Percentiles rank a stretch among this genome's conserved stretches.
Evolutionary conservation across 2,888 invertebrate species (phyloP).

Genomic region (Opisthograptis luteolata): DNA sequence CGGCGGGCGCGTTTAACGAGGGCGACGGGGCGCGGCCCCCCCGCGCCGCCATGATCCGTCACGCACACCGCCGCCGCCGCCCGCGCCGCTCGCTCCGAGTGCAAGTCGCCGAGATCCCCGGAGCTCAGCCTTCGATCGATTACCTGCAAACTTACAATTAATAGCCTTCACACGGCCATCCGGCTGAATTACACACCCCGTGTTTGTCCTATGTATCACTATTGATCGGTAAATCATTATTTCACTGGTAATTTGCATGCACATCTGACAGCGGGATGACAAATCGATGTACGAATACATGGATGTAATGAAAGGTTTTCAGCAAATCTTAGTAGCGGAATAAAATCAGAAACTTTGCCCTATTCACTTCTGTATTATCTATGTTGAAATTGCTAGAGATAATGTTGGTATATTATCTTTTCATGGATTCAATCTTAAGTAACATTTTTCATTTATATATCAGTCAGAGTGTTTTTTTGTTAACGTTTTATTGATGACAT

Average conservation of each 20-base stretch:
- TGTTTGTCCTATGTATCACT: conserved; percentile 59
- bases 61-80: conserved; percentile 67
- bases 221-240: conserved; percentile 56
- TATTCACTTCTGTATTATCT: conserved; percentile 9
- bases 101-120: conserved; percentile 41
- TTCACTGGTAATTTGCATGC: conserved; percentile 45
- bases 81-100: conserved; percentile 34
- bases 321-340: neutral
- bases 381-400: neutral
- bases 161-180: conserved; percentile 77
- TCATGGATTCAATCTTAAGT: no score
- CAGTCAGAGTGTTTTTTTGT: no score
- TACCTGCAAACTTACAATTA: conserved; percentile 81
- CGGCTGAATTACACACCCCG: conserved; percentile 73
- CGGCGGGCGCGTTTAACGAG: conserved; percentile 80
- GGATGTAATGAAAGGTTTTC: conserved; percentile 19
- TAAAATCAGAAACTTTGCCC: conserved; percentile 7
- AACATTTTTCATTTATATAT: no score
- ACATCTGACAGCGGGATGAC: conserved; percentile 27
- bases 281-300: conserved; percentile 12
- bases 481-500: no score
- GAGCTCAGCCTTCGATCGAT: conserved; percentile 66
- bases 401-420: no score
- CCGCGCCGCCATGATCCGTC: conserved; percentile 83
- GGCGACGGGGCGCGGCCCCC: conserved; percentile 75